Percentiles rank a stretch among this genome's conserved stretches.
These are phyloP conservation scores for Mormoops blainvillei DNA, from an alignment of 2,113 vertebrate species.

Conservation along the genomic window DNA sequence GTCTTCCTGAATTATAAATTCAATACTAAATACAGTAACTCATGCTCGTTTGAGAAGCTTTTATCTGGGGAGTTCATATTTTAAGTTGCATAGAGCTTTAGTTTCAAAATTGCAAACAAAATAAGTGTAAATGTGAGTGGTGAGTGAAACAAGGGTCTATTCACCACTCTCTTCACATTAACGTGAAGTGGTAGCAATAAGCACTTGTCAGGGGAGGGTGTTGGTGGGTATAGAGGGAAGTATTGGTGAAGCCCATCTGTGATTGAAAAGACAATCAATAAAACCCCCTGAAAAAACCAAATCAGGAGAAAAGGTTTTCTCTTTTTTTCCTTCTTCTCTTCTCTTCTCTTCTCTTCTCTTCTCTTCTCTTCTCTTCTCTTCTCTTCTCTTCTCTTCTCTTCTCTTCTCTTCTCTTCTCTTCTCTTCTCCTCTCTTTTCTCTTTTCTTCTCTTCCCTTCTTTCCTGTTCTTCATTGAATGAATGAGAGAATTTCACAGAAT, in stretches of 20 bases:
- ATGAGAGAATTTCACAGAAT: conserved; percentile 16
- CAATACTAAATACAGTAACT: neutral
- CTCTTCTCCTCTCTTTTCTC: too few species aligned
- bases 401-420: too few species aligned
- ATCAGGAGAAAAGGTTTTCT: neutral
- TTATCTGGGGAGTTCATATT: neutral
- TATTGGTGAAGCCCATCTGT: neutral
- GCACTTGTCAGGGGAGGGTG: neutral
- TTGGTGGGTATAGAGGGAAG: neutral
- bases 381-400: too few species aligned
- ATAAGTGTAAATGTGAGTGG: neutral
- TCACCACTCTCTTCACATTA: neutral
- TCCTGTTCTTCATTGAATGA: neutral
- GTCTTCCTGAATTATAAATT: neutral
- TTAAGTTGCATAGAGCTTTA: conserved; percentile 18
- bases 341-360: too few species aligned
- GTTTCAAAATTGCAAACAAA: neutral
- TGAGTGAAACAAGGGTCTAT: neutral
- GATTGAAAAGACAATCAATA: conserved; percentile 23
- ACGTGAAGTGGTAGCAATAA: neutral
- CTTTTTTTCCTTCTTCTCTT: too few species aligned
- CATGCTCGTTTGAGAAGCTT: neutral
- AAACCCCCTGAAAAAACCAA: conserved; percentile 31
- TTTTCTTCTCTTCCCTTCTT: neutral
- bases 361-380: too few species aligned